Percentiles rank a stretch among this genome's conserved stretches.
These are phyloP conservation scores for Neogobius melanostomus DNA, from an alignment of 2,113 vertebrate genomes.

Conservation along the genomic window DNA sequence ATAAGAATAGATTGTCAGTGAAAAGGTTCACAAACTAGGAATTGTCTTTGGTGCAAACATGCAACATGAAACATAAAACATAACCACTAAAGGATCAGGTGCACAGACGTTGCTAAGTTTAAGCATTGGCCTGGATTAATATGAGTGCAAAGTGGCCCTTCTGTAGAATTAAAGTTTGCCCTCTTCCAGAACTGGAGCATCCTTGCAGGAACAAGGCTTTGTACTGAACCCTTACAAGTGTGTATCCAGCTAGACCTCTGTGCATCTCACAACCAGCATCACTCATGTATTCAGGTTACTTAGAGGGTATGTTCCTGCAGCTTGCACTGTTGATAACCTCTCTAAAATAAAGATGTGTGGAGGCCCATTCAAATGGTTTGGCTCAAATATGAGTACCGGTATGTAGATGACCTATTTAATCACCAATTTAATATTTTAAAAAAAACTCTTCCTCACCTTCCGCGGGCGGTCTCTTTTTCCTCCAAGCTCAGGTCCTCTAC, in stretches of 20 bases:
- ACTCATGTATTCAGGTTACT: conserved; percentile 17
- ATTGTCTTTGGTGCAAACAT: no score
- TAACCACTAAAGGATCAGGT: no score
- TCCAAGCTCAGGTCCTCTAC: no score
- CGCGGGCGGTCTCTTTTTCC: no score
- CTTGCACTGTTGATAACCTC: conserved; percentile 12
- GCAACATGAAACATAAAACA: no score
- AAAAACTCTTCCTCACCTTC: no score
- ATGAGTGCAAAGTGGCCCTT: conserved; percentile 20
- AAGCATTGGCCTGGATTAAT: not conserved
- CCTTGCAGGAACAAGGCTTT: conserved; percentile 16
- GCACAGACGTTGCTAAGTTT: no score
- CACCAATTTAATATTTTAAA: not conserved
- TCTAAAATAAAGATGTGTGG: conserved; percentile 3
- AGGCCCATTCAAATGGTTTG: not conserved
- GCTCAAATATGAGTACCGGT: no score
- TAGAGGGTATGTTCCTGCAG: not conserved
- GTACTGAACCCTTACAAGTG: conserved; percentile 28
- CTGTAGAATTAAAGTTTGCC: conserved; percentile 5
- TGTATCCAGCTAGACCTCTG: not conserved
- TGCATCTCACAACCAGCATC: not conserved
- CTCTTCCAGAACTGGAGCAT: conserved; percentile 17
- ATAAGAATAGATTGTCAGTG: no score
- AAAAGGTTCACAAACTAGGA: no score
- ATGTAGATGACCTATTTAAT: not conserved